Evolutionary conservation across 2,113 vertebrate genomes (phyloP).

Genomic region (Danionella cerebrum): DNA sequence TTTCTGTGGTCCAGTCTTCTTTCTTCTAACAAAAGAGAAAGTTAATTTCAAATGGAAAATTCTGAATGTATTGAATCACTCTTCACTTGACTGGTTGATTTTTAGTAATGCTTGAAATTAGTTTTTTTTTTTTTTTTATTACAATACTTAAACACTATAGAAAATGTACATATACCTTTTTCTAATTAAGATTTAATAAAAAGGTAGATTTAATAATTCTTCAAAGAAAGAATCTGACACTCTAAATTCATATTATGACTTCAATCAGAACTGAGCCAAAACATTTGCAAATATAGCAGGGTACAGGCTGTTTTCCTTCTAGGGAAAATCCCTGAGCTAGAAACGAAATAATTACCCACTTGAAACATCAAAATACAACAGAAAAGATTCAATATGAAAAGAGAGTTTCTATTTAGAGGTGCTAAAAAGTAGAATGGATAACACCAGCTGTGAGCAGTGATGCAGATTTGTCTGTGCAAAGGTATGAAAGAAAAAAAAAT

Average conservation of each 20-base stretch:
- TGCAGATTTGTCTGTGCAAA: background rate
- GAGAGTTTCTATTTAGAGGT: slow-evolving; percentile 30
- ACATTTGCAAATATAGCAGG: slow-evolving; percentile 1
- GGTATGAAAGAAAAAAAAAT: background rate
- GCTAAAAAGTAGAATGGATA: slow-evolving; percentile 22
- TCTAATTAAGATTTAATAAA: slow-evolving; percentile 2
- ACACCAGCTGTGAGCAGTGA: background rate
- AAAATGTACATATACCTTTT: too few species aligned
- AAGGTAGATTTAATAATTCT: background rate
- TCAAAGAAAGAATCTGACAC: background rate
- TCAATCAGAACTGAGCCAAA: slow-evolving; percentile 30
- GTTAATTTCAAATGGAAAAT: too few species aligned
- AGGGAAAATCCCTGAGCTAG: slow-evolving; percentile 34
- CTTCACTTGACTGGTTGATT: too few species aligned
- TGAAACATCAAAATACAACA: slow-evolving; percentile 26
- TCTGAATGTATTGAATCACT: too few species aligned
- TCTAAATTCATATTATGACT: too few species aligned
- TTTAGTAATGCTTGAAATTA: too few species aligned
- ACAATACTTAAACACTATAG: too few species aligned
- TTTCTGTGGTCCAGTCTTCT: background rate
- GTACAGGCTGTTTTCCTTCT: slow-evolving; percentile 12
- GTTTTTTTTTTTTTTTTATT: too few species aligned
- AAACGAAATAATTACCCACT: slow-evolving; percentile 30
- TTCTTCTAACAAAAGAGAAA: too few species aligned
- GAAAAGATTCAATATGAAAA: slow-evolving; percentile 28